These are phyloP conservation scores for Phalera bucephala DNA, from an alignment of 2,888 invertebrate species.

Conservation along the genomic window DNA sequence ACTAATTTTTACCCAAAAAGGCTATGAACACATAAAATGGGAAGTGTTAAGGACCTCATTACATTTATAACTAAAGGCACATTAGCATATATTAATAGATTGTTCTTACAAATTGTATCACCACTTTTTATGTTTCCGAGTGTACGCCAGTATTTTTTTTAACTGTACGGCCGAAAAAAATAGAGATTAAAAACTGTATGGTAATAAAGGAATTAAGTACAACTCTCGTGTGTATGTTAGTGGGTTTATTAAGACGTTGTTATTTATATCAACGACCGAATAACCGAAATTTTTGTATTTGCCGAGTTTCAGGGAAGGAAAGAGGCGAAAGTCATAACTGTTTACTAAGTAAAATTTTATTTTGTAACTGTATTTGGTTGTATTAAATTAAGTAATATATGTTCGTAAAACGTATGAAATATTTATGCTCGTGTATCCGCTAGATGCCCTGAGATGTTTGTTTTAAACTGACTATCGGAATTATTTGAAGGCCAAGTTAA, in stretches of 20 bases:
- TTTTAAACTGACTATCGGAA: no score
- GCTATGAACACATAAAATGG: not conserved
- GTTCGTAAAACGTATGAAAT: no score
- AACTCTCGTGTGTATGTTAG: conserved; percentile 9
- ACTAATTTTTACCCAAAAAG: no score
- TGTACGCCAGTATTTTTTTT: not conserved
- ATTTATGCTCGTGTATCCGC: no score
- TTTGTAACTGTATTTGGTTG: not conserved
- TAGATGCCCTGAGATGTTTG: no score
- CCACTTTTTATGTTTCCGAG: not conserved
- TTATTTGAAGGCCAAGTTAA: no score
- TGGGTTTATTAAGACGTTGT: conserved; percentile 8
- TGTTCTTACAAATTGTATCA: not conserved
- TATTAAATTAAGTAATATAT: no score
- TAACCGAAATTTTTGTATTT: conserved; percentile 14
- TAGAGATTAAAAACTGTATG: conserved; percentile 7
- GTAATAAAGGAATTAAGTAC: conserved; percentile 6
- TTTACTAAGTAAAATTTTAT: not conserved
- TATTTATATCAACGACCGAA: conserved; percentile 14
- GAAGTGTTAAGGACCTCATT: not conserved
- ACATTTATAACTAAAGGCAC: not conserved
- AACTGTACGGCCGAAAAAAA: conserved; percentile 7
- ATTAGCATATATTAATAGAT: not conserved
- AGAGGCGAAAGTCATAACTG: not conserved
- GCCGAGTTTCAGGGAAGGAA: conserved; percentile 1